Evolutionary conservation across 2,113 vertebrate genomes (phyloP).

Genomic region (Thunnus maccoyii): DNA sequence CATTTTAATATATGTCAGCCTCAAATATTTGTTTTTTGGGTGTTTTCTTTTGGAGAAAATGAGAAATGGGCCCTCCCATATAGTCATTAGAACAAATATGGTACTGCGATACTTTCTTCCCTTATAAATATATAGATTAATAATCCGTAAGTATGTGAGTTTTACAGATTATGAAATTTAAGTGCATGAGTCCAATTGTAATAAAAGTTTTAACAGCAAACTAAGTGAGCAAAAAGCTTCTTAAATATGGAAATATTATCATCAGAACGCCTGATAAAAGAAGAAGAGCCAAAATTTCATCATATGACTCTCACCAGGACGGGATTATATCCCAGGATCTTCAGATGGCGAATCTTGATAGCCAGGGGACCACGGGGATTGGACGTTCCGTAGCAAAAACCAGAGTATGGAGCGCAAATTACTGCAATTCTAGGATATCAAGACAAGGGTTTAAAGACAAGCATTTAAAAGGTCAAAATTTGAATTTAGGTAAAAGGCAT

Average conservation of each 20-base stretch:
- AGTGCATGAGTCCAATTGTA: no score
- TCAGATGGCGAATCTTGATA: constrained; percentile 90
- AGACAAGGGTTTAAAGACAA: background rate
- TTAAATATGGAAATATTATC: background rate
- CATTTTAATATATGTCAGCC: background rate
- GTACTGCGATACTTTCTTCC: background rate
- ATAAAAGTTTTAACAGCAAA: no score
- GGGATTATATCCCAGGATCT: constrained; percentile 87
- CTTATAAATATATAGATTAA: no score
- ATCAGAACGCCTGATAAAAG: no score
- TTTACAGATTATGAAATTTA: no score
- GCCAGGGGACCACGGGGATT: constrained; percentile 87
- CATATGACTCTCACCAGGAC: constrained; percentile 86
- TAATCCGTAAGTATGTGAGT: no score
- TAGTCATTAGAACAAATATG: background rate
- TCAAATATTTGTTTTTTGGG: no score
- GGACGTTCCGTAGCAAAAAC: constrained; percentile 85
- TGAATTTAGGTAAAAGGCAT: constrained; percentile 1
- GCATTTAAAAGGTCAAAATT: constrained; percentile 17
- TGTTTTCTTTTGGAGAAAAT: no score
- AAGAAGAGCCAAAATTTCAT: background rate
- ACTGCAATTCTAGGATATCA: constrained; percentile 87
- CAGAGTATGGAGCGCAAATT: constrained; percentile 78
- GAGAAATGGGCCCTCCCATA: no score
- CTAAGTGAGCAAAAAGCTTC: background rate